A percentile compares a stretch with the other conserved stretches of the same genome.
Conservation (phyloP, 2,113 vertebrate genomes). For the Nesogale talazaci region DNA sequence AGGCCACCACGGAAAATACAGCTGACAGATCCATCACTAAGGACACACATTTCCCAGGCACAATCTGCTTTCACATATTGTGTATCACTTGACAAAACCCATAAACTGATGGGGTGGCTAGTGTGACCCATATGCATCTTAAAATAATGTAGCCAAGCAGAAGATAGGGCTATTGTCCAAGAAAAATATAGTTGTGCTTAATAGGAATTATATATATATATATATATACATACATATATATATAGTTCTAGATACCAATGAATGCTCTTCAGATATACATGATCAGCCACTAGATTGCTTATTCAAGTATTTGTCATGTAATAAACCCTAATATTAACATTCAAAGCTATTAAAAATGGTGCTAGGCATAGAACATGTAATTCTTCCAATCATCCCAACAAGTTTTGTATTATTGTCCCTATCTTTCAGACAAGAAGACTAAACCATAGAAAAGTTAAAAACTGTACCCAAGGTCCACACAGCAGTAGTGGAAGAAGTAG, state of each 20-base stretch:
- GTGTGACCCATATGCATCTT: neutral
- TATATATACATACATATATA: neutral
- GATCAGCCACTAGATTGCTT: neutral
- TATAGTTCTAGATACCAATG: neutral
- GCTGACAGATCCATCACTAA: neutral
- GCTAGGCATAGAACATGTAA: neutral
- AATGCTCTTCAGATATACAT: neutral
- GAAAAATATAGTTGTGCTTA: neutral
- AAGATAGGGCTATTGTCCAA: neutral
- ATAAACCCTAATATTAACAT: neutral
- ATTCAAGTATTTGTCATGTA: neutral
- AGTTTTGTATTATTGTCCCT: neutral
- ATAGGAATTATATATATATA: neutral
- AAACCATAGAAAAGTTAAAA: neutral
- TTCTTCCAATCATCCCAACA: neutral
- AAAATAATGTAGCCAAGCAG: neutral
- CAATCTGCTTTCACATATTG: neutral
- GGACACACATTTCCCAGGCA: neutral
- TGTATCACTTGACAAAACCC: conserved; percentile 16
- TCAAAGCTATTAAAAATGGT: neutral
- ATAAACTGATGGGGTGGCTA: neutral
- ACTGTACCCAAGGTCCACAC: neutral
- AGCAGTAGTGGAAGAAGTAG: neutral
- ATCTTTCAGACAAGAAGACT: neutral
- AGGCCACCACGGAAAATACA: conserved; percentile 12